Conservation (phyloP, 2,797 vertebrate species). For the Platalea minor region DNA sequence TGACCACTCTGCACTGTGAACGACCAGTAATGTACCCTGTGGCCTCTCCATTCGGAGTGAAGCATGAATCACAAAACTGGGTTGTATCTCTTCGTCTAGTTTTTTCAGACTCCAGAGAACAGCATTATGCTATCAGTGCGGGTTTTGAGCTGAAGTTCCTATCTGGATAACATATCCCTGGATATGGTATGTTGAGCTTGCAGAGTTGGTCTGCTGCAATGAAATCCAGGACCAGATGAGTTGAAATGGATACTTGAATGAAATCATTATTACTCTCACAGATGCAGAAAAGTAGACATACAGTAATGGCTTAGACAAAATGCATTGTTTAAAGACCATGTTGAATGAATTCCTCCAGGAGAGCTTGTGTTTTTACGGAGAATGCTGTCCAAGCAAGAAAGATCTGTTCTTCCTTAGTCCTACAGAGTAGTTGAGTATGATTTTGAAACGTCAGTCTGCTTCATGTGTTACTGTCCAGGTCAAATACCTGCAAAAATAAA, state of each 20-base stretch:
- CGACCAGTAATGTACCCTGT: background rate
- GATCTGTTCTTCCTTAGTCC: constrained; percentile 22
- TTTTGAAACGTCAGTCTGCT: background rate
- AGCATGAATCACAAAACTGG: background rate
- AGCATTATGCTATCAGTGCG: background rate
- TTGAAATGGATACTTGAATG: constrained; percentile 39
- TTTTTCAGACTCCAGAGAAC: background rate
- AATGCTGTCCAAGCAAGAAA: background rate
- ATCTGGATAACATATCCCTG: background rate
- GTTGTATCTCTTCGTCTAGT: background rate
- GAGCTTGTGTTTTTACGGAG: constrained; percentile 3
- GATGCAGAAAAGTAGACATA: constrained; percentile 3
- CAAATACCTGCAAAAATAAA: constrained; percentile 25
- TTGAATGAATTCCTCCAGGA: constrained; percentile 31
- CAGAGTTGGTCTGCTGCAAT: background rate
- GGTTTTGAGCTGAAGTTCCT: constrained; percentile 2
- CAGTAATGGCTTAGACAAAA: constrained; percentile 26
- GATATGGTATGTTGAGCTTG: background rate
- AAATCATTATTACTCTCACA: constrained; percentile 36
- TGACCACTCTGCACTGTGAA: background rate
- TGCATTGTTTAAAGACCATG: constrained; percentile 29
- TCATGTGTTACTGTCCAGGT: background rate
- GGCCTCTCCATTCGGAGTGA: background rate
- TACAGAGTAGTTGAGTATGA: background rate
- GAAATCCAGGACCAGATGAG: constrained; percentile 3